These are phyloP conservation scores for Chamaedrilus cognettii DNA, from an alignment of 2,888 invertebrate species.

Conservation along the genomic window DNA sequence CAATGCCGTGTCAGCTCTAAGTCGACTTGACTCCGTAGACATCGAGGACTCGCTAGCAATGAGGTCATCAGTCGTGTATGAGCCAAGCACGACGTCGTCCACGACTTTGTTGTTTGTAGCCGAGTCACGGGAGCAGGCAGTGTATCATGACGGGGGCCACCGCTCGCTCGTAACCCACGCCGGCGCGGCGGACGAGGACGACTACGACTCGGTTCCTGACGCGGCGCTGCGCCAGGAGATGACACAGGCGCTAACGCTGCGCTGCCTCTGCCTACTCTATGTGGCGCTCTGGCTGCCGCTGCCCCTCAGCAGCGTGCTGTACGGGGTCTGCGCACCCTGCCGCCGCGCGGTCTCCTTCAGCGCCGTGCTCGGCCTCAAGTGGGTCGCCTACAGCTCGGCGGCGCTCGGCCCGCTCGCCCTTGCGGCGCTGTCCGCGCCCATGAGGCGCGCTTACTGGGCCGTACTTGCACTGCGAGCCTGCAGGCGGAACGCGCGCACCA, in stretches of 20 bases:
- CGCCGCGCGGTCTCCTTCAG: slow-evolving; percentile 27
- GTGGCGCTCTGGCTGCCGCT: slow-evolving; percentile 33
- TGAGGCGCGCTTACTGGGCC: slow-evolving; percentile 26
- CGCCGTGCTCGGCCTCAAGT: slow-evolving; percentile 32
- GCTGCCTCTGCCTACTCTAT: slow-evolving; percentile 20
- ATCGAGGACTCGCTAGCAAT: no score
- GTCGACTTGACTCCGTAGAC: no score
- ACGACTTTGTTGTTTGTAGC: no score
- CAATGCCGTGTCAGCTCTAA: no score
- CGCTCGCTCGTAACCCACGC: no score
- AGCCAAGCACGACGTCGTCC: no score
- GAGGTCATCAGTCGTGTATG: no score
- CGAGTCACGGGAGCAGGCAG: no score
- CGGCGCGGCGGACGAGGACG: no score
- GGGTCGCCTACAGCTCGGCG: slow-evolving; percentile 37
- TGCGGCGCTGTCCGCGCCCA: slow-evolving; percentile 21
- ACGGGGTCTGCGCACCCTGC: slow-evolving; percentile 29
- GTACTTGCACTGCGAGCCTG: slow-evolving; percentile 17
- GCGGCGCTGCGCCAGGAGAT: slow-evolving; percentile 3
- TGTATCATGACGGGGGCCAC: no score
- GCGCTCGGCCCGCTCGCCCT: slow-evolving; percentile 31
- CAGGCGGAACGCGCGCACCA: no score
- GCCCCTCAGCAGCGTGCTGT: slow-evolving; percentile 30
- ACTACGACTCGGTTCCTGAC: no score
- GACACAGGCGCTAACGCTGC: slow-evolving; percentile 7